phyloP scores from a whole-genome alignment of 2,888 invertebrate species.

The Marronus borbonicus region DNA sequence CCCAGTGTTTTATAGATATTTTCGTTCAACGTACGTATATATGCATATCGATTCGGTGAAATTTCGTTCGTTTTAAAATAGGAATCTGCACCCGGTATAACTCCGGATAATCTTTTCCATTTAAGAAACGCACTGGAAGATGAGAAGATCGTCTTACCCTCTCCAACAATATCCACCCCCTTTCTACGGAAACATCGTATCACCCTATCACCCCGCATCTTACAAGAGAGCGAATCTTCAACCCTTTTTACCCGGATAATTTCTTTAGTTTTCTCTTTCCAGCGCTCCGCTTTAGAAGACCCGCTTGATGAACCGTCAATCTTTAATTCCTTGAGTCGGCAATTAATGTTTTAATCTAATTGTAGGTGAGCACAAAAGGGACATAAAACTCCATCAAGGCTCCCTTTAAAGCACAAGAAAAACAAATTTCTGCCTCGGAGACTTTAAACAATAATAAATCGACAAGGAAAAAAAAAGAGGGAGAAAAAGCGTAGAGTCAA shows the following conservation, averaged over 20 bases:
- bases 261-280: slow-evolving; percentile 50
- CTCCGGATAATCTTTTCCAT: slow-evolving; percentile 35
- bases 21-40: background rate
- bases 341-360: slow-evolving; percentile 54
- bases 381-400: slow-evolving; percentile 48
- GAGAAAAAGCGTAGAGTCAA: slow-evolving; percentile 19
- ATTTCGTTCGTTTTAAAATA: slow-evolving; percentile 24
- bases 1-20: background rate
- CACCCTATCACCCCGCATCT: slow-evolving; percentile 40
- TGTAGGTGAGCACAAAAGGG: slow-evolving; percentile 51
- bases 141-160: slow-evolving; percentile 21
- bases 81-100: slow-evolving; percentile 17
- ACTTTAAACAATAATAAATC: slow-evolving; percentile 48
- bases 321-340: slow-evolving; percentile 55
- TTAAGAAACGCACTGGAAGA: slow-evolving; percentile 32
- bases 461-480: slow-evolving; percentile 29
- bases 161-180: slow-evolving; percentile 30
- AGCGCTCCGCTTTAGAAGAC: slow-evolving; percentile 42
- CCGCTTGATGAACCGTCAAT: slow-evolving; percentile 56
- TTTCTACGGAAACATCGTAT: slow-evolving; percentile 19
- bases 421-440: slow-evolving; percentile 48
- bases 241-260: slow-evolving; percentile 51
- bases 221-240: slow-evolving; percentile 46
- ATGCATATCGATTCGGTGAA: slow-evolving; percentile 3
- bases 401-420: slow-evolving; percentile 47